A percentile compares a stretch with the other conserved stretches of the same genome.
Conservation (phyloP, 2,888 invertebrate species). For the Norana najaformis region DNA sequence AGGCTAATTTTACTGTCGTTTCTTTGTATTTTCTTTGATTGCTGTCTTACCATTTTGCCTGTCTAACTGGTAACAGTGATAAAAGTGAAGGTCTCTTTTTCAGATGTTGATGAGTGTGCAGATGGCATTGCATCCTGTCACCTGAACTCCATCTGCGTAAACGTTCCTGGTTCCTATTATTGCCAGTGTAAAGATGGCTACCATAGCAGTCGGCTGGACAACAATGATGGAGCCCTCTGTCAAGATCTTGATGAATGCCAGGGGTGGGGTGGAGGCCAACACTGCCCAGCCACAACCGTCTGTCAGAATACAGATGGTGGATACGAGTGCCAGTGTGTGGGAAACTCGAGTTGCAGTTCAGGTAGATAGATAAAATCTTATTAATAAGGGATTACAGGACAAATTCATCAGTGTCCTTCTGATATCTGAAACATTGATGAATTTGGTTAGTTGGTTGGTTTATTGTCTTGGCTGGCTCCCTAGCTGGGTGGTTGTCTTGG, state of each 20-base stretch:
- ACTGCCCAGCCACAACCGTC: conserved; percentile 77
- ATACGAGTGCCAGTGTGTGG: conserved; percentile 76
- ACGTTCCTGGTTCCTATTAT: conserved; percentile 72
- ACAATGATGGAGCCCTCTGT: conserved; percentile 57
- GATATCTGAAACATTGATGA: neutral
- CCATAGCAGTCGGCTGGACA: conserved; percentile 60
- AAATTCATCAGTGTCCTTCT: neutral
- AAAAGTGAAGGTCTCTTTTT: conserved; percentile 19
- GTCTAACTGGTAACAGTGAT: neutral
- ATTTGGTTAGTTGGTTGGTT: neutral
- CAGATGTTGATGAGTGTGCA: conserved; percentile 82
- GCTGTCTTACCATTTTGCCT: neutral
- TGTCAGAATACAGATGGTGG: conserved; percentile 81
- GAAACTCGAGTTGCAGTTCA: neutral
- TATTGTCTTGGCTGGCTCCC: neutral
- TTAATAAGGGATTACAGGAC: neutral
- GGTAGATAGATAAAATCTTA: conserved; percentile 18
- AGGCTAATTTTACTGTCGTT: neutral
- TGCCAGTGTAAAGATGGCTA: conserved; percentile 75
- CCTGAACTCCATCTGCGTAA: conserved; percentile 77
- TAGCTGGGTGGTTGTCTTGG: too few species aligned
- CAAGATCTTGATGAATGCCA: conserved; percentile 81
- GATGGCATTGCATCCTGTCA: conserved; percentile 75
- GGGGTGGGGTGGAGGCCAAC: conserved; percentile 70
- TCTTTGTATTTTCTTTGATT: neutral